Base-by-base conservation (phyloP, 2,888 invertebrate genomes). In the Heliconius charithonia region DNA sequence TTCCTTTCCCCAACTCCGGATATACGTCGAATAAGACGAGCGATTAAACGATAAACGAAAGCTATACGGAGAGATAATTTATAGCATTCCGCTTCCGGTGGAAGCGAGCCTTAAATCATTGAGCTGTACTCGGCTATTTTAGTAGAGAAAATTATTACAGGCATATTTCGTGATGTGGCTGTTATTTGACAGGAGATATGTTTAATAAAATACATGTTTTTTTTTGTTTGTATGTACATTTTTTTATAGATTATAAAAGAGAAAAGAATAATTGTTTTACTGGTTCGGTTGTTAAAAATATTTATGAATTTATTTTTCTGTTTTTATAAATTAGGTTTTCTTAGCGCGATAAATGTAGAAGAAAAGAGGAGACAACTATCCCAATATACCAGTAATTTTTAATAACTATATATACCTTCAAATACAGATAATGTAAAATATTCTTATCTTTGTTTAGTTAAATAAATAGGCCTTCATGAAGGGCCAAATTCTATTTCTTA, bases 11-110 rank as follows among this genome's bases (percentile, higher is more conserved):
- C 59, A 19, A 59, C 56, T 22, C 56, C 72, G 72, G 72, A 72
- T 59, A 56, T 16, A 72, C 72, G 59, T 72, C 72, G 56, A 72
- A 59, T 56, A 59, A 72, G 72, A 72, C 59, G 59, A 72, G 72
- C 72, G 72, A 72, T 72, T 72, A 72, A 71, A 71, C 71, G 62
- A 74, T 74, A 63, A 74, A 63, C 25, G 62, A 74, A 74, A 63
- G 74, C 63, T 37, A 63, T 74, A 63, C 41, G 27, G 59, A 63
- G 37, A 74, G 62, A 74, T 59, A 59, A 72, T 74, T 74, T 74
- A 74, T 63, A 41, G 27, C 63, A 62, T 29, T 63, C 6, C 22
- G 63, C 41, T 74, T 74, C 74, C 74, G 63, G 62, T 74, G 63
- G 74, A 74, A 41, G 63, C 74, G 27, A 45, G 19, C 27, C 74